These are phyloP conservation scores for Hypocryptadius cinnamomeus DNA, from an alignment of 2,113 vertebrate genomes.

Conservation along the genomic window DNA sequence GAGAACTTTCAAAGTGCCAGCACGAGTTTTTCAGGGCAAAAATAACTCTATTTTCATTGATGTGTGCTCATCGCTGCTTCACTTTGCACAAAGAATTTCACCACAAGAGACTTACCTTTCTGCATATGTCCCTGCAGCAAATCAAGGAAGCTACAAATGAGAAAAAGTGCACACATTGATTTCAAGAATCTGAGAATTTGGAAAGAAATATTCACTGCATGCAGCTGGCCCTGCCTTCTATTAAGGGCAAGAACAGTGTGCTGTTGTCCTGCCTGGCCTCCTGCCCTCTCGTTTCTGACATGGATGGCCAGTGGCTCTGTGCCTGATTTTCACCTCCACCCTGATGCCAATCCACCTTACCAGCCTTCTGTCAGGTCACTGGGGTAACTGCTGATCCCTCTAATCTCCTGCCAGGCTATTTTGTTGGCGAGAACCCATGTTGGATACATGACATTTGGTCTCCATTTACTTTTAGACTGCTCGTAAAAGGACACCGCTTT, in stretches of 20 bases:
- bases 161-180: background rate
- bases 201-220: background rate
- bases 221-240: background rate
- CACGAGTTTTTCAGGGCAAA: background rate
- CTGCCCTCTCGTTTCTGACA: background rate
- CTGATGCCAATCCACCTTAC: background rate
- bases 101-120: background rate
- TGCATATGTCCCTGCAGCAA: background rate
- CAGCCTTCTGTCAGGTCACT: background rate
- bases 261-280: background rate
- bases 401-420: background rate
- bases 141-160: background rate
- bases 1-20: background rate
- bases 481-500: background rate
- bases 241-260: background rate
- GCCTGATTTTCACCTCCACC: background rate
- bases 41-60: background rate
- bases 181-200: background rate
- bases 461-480: background rate
- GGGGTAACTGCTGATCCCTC: background rate
- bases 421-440: background rate
- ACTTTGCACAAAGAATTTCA: background rate
- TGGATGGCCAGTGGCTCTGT: background rate
- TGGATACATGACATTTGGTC: background rate
- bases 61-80: background rate